Evolutionary conservation across 2,113 vertebrate species (phyloP).

Genomic region (Lagopus muta): DNA sequence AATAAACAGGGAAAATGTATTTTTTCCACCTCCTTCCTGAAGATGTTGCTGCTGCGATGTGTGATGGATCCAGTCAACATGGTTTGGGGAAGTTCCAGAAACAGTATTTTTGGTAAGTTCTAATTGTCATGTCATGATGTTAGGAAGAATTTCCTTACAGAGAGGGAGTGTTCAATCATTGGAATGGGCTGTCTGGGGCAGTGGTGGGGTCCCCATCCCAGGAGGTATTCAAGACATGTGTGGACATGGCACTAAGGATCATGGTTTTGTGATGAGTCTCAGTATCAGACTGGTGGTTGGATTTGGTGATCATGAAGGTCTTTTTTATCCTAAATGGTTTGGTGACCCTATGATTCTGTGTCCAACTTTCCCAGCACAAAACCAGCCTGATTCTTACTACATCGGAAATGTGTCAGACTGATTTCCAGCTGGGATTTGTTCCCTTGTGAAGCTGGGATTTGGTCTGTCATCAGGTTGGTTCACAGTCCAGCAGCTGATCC

Average conservation of each 20-base stretch:
- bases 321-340: not conserved
- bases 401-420: not conserved
- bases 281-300: not conserved
- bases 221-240: not conserved
- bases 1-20: not conserved
- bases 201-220: not conserved
- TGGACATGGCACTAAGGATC: not conserved
- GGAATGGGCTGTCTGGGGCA: not conserved
- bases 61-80: fast-evolving
- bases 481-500: not conserved
- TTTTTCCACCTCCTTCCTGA: not conserved
- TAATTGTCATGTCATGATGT: not conserved
- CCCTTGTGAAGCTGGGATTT: not conserved
- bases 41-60: not conserved
- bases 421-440: not conserved
- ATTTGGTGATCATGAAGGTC: not conserved
- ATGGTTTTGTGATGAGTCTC: not conserved
- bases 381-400: not conserved
- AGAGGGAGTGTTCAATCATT: not conserved
- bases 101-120: not conserved
- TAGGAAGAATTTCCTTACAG: not conserved
- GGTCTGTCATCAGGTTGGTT: fast-evolving
- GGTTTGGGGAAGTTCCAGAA: not conserved
- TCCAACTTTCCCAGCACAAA: not conserved
- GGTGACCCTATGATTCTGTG: not conserved